A percentile compares a stretch with the other conserved stretches of the same genome.
Conservation (phyloP, 2,113 vertebrate species). For the Plotosus lineatus region DNA sequence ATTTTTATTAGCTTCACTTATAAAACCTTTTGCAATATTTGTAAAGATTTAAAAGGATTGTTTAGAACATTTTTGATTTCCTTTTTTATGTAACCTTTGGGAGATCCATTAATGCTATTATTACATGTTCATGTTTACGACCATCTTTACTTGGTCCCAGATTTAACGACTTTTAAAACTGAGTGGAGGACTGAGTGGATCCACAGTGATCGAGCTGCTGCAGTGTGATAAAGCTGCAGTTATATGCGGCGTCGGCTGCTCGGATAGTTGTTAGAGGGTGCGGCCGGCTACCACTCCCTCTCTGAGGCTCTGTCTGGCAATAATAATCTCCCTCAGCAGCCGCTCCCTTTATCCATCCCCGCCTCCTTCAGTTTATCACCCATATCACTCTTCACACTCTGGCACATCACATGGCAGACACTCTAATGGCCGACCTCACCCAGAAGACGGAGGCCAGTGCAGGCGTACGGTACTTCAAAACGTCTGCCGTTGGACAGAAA, state of each 20-base stretch:
- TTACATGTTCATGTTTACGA: too few species aligned
- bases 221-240: slow-evolving; percentile 26
- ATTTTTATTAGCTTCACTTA: too few species aligned
- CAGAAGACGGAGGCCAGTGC: not conserved
- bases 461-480: not conserved
- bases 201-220: slow-evolving; percentile 4
- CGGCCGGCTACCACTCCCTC: slow-evolving; percentile 39
- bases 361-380: slow-evolving; percentile 39
- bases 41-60: too few species aligned
- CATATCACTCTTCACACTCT: slow-evolving; percentile 40
- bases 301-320: slow-evolving; percentile 17
- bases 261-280: slow-evolving; percentile 27
- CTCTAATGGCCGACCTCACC: slow-evolving; percentile 1
- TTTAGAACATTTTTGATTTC: too few species aligned
- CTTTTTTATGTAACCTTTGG: not conserved
- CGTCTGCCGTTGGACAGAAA: not conserved
- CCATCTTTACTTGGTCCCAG: not conserved
- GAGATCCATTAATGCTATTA: too few species aligned
- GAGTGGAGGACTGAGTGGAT: too few species aligned
- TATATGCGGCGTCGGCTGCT: not conserved
- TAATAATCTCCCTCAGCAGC: slow-evolving; percentile 51
- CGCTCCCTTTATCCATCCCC: slow-evolving; percentile 31
- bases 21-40: too few species aligned
- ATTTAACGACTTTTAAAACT: not conserved
- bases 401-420: slow-evolving; percentile 11